A percentile compares a stretch with the other conserved stretches of the same genome.
phyloP scores from a whole-genome alignment of 1,140 invertebrate genomes.

The Procambarus virginalis region DNA sequence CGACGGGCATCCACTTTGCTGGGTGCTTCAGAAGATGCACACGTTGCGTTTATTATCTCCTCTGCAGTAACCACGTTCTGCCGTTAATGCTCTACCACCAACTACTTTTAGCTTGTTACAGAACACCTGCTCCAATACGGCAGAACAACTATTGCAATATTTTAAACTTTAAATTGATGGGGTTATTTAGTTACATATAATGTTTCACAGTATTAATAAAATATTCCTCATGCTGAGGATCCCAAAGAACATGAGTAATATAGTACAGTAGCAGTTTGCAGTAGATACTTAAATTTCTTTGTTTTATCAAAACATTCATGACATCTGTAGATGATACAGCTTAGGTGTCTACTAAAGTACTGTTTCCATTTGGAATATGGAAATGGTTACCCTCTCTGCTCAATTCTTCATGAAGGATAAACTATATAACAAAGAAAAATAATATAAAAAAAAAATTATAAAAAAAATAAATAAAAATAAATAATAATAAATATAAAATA shows the following conservation, averaged over 20 bases:
- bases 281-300: not conserved
- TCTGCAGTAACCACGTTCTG: not conserved
- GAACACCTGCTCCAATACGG: not conserved
- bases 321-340: not conserved
- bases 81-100: not conserved
- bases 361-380: not conserved
- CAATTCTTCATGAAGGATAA: slow-evolving; percentile 9
- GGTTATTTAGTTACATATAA: slow-evolving; percentile 11
- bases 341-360: not conserved
- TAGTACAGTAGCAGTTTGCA: not conserved
- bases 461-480: too few relatives aligned
- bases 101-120: slow-evolving; percentile 7
- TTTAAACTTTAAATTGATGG: not conserved
- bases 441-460: too few relatives aligned
- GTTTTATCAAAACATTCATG: not conserved
- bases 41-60: slow-evolving; percentile 11
- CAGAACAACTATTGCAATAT: slow-evolving; percentile 4
- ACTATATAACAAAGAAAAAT: not conserved
- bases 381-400: not conserved
- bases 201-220: not conserved
- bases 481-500: too few relatives aligned
- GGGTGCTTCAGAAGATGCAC: slow-evolving; percentile 1
- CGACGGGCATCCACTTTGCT: slow-evolving; percentile 10
- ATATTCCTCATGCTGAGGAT: not conserved
- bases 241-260: not conserved